Evolutionary conservation across 2,797 vertebrate genomes (phyloP), one percentile per base, ranked within the genome.

Genomic region (Periophthalmus magnuspinnatus): DNA sequence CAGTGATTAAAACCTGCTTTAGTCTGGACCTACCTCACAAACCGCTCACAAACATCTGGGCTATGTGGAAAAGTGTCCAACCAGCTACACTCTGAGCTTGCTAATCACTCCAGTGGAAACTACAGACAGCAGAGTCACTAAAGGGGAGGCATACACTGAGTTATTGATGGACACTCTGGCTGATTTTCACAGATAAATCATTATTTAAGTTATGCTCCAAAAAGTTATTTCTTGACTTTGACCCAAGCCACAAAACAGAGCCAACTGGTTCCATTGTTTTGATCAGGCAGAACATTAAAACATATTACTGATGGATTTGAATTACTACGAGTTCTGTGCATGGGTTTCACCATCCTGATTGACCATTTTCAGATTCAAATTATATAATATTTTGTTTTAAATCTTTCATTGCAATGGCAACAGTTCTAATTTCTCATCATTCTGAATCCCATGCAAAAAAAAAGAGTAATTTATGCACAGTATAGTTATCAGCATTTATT

Each of bases 1-100:
- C 62, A 47, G 62, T 64, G 41, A 64, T 64, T 64, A 64, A 47
- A 28, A 28, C 22, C 62, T 48, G 38, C 41, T 64, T 64, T 64
- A 48, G 41, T 22, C 62, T 10, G 62, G 62, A 48, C 62, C 41
- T 10, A 48, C 62, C 62, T 64, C 62, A 32, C 41, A 24, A 64
- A 64, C 58, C 32, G n/a, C 58, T n/a, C 56, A 9, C 21, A 28
- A 64, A 64, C 62, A 64, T 47, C 62, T 64, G 62, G 62, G 22
- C 13, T 19, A 41, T 5, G 22, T 7, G 41, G 6, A 3, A 9
- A 64, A 28, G 41, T 47, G 41, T 64, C 62, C 62, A 47, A 45
- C 14, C 62, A 22, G 62, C 22, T 24, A 41, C 22, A 9, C 21
- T 17, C 62, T 9, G 62, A 24, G 38, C 4, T 32, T 24, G 14